Evolutionary conservation across 2,888 invertebrate species (phyloP).

Genomic region (Callosobruchus maculatus): DNA sequence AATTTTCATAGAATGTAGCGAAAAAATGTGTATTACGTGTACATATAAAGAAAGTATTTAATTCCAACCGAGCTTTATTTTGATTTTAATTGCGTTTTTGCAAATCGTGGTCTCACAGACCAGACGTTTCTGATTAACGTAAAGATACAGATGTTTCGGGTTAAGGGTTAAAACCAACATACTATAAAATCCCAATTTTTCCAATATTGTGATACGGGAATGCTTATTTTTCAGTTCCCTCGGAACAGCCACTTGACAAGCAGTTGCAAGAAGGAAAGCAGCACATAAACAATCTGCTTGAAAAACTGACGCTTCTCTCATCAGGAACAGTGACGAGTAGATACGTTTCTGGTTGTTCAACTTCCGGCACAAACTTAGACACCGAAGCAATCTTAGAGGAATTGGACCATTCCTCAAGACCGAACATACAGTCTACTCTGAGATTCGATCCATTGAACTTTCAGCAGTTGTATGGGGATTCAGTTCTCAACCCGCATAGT

Average conservation of each 20-base stretch:
- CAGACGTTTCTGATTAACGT: no score
- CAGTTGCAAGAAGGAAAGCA: slow-evolving; percentile 32
- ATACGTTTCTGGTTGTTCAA: slow-evolving; percentile 43
- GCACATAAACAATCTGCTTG: slow-evolving; percentile 42
- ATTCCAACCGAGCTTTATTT: no score
- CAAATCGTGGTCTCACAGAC: no score
- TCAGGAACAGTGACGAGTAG: slow-evolving; percentile 29
- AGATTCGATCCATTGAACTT: slow-evolving; percentile 24
- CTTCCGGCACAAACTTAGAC: slow-evolving; percentile 17
- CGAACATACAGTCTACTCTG: slow-evolving; percentile 29
- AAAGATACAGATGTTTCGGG: no score
- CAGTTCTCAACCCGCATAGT: not conserved
- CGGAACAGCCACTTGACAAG: slow-evolving; percentile 8
- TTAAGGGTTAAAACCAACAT: no score
- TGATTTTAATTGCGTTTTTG: no score
- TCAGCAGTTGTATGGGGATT: slow-evolving; percentile 17
- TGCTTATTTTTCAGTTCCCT: not conserved
- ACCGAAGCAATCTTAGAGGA: slow-evolving; percentile 29
- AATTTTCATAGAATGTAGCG: no score
- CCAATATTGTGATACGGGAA: not conserved
- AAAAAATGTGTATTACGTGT: no score
- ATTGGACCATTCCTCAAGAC: slow-evolving; percentile 30
- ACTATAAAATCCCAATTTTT: no score
- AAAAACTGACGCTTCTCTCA: slow-evolving; percentile 38
- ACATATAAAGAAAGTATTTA: no score